Conservation (phyloP, 2,113 vertebrate genomes). For the Heterochromis multidens region DNA sequence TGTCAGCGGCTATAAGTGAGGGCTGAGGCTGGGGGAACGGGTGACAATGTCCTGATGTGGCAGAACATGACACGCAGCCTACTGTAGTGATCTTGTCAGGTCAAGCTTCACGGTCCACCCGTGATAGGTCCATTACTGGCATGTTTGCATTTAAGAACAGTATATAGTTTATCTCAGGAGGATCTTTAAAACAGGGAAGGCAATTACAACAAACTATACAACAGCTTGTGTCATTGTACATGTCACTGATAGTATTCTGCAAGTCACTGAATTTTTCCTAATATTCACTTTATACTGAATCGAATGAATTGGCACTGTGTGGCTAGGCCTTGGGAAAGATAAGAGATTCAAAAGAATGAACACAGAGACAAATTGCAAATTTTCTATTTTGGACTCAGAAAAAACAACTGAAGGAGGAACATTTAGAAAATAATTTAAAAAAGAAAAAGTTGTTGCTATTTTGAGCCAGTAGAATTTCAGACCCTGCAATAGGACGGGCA, state of each 20-base stretch:
- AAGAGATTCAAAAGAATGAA: neutral
- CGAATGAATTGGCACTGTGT: conserved; percentile 4
- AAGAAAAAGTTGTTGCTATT: neutral
- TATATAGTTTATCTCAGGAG: neutral
- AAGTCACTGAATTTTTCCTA: conserved; percentile 23
- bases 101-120: conserved; percentile 33
- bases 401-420: neutral
- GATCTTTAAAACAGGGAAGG: conserved; percentile 23
- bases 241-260: conserved; percentile 22
- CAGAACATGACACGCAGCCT: conserved; percentile 63
- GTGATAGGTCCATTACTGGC: conserved; percentile 60
- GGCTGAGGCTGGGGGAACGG: conserved; percentile 26
- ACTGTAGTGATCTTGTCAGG: conserved; percentile 56
- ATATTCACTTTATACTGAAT: conserved; percentile 9
- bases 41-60: conserved; percentile 57
- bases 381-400: conserved; percentile 1
- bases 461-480: conserved; percentile 17
- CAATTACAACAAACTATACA: conserved; percentile 37
- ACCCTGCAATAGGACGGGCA: neutral
- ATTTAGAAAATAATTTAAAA: neutral
- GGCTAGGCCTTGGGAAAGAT: neutral
- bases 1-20: conserved; percentile 61
- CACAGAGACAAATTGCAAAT: neutral
- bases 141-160: conserved; percentile 23
- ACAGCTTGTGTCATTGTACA: neutral